These are phyloP conservation scores for Lethenteron camtschaticum DNA, from an alignment of 2,113 vertebrate species.

Conservation along the genomic window DNA sequence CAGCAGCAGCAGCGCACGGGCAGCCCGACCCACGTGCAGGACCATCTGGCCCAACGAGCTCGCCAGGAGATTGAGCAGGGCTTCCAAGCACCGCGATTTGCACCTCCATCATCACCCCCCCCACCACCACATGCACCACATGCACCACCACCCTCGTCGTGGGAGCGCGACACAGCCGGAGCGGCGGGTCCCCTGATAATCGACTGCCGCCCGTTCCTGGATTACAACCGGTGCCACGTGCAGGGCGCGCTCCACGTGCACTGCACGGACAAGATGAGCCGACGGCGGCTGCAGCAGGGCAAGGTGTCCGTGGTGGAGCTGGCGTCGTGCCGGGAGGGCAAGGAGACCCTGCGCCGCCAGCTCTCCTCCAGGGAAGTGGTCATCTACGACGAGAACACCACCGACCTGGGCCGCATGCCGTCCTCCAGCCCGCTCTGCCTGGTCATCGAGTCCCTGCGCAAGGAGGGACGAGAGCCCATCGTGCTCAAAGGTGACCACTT, in stretches of 20 bases:
- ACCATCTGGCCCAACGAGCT: slow-evolving; percentile 49
- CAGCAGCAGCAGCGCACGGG: slow-evolving; percentile 25
- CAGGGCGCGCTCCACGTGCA: slow-evolving; percentile 14
- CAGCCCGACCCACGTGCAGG: slow-evolving; percentile 23
- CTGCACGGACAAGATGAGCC: slow-evolving; percentile 18
- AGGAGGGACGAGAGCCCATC: slow-evolving; percentile 26
- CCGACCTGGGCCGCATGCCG: slow-evolving; percentile 17
- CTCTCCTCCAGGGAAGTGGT: slow-evolving; percentile 19
- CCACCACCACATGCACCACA: slow-evolving; percentile 17
- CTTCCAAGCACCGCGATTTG: slow-evolving; percentile 23
- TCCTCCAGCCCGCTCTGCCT: slow-evolving; percentile 18
- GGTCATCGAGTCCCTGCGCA: slow-evolving; percentile 19
- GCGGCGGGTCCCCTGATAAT: slow-evolving; percentile 16
- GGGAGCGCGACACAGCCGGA: no score
- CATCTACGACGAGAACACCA: slow-evolving; percentile 18
- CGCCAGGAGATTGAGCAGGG: slow-evolving; percentile 33
- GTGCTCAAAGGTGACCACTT: slow-evolving; percentile 22
- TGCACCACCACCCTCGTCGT: slow-evolving; percentile 14
- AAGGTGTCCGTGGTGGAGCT: slow-evolving; percentile 39
- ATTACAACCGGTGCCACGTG: slow-evolving; percentile 24
- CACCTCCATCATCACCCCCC: slow-evolving; percentile 19
- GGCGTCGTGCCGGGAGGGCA: slow-evolving; percentile 20
- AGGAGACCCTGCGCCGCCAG: slow-evolving; percentile 26
- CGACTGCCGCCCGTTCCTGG: slow-evolving; percentile 37
- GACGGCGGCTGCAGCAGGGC: slow-evolving; percentile 31